phyloP scores from a whole-genome alignment of 2,888 invertebrate genomes.

The Oeneis ivallda region DNA sequence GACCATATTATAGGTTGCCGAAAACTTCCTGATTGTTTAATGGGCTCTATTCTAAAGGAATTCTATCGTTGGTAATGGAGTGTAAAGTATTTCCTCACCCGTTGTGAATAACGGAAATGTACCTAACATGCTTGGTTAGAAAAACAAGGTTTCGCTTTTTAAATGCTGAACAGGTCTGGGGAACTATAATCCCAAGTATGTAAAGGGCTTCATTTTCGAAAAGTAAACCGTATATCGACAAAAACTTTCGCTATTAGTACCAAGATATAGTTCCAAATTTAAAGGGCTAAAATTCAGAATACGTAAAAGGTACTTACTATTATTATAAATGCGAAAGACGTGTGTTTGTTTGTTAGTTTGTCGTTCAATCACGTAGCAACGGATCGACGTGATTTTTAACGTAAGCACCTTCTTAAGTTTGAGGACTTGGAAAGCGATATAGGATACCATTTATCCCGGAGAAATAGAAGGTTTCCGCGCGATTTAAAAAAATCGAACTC shows the following conservation, averaged over 20 bases:
- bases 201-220: background rate
- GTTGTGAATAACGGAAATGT: slow-evolving; percentile 46
- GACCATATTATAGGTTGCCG: too few relatives aligned
- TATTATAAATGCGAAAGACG: too few relatives aligned
- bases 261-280: background rate
- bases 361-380: too few relatives aligned
- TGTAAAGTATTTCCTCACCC: slow-evolving; percentile 37
- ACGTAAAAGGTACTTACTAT: too few relatives aligned
- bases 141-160: slow-evolving; percentile 53
- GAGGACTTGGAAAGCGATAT: too few relatives aligned
- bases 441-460: too few relatives aligned
- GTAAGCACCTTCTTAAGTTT: too few relatives aligned
- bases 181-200: background rate
- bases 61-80: background rate
- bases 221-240: background rate
- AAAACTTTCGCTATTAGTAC: background rate
- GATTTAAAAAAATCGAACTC: too few relatives aligned
- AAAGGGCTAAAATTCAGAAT: too few relatives aligned
- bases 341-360: too few relatives aligned
- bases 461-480: too few relatives aligned
- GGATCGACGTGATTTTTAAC: too few relatives aligned
- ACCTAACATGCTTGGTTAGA: slow-evolving; percentile 43
- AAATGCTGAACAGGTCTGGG: slow-evolving; percentile 23
- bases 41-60: slow-evolving; percentile 1
- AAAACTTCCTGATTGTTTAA: background rate